Evolutionary conservation across 2,797 vertebrate species (phyloP), one percentile per base, ranked within the genome.

Genomic region (Artibeus lituratus): DNA sequence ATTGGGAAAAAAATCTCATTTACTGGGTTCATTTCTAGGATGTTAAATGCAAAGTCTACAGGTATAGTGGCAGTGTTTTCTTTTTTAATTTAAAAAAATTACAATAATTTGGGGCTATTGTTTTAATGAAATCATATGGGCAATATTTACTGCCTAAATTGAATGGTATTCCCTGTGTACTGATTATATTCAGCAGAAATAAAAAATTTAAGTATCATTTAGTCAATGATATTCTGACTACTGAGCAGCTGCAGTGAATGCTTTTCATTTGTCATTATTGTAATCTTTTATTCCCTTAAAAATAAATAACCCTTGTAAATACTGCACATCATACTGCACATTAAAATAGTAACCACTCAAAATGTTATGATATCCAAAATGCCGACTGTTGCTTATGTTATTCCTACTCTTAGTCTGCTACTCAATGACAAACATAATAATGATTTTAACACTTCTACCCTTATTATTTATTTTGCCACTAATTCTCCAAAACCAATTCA

Each of bases 161-260:
- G 35, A 37, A 87, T 49, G 76, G 87, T 59, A 12, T 10, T 96
- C 72, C 91, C 59, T 26, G 39, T 70, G 35, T 65, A 42, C 93
- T 42, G 70, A 51, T 94, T 96, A 32, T 96, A 95, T 91, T 90
- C 57, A 93, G 37, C 78, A 87, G 55, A 87, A 53, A 78, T 76
- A 51, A 86, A 97, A 98, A 96, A 96, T 96, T 93, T 57, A 93
- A 94, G 7, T 3, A 0, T 57, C 39, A 16, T 93, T 96, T 80
- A 96, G 85, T 98, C 92, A 98, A 97, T 97, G 94, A 85, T 19
- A 67, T 76, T 94, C 76, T 97, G 84, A 98, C 96, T 97, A 91
- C 72, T 78, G 73, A 96, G 87, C 62, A 98, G 96, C 93, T 97
- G 95, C 74, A 76, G 72, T 96, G 69, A 94, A 94, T 77, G 87